Evolutionary conservation across 1,140 invertebrate genomes (phyloP), one percentile per base, ranked within the genome.

Genomic region (Grapholita molesta): DNA sequence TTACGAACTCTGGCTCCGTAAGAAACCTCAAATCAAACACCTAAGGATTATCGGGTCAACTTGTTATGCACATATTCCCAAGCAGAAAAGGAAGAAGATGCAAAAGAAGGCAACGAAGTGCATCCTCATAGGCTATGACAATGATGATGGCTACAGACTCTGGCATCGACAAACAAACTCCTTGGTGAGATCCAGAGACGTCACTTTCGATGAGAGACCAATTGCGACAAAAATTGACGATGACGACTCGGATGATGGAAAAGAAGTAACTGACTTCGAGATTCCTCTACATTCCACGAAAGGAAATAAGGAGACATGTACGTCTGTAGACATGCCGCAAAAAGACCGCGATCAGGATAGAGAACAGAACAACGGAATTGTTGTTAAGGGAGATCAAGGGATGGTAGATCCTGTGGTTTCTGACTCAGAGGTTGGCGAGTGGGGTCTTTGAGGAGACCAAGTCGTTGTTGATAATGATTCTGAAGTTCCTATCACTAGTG

Each of bases 21-120:
- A 52, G 9, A 67, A 55, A 53, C 42, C 66, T 4, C 9, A 25
- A 67, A 67, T 67, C 7, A 32, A 28, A 11, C 66, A 67, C 52
- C 28, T 55, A 2, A 28, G 66, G 28, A 30, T 67, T 5, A 32
- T 84, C 53, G 79, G 77, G n/a, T 12, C 69, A 69, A 12, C n/a
- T n/a, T 78, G 67, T 65, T 77, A 71, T 48, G 64, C 64, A n/a
- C 70, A 83, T 66, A 64, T 83, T 33, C 83, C 79, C 8, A 74
- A 71, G 23, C 70, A 84, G 61, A 71, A 66, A 12, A 71, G 80
- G 68, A 71, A 67, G 65, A 77, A 77, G 12, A 3, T 68, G 30
- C 9, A 23, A 7, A 68, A 68, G 30, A 68, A 68, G 23, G 67
- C 67, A 15, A 28, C 11, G 24, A 35, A 33, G 11, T 21, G 67